A percentile compares a stretch with the other conserved stretches of the same genome.
These are phyloP conservation scores for Ambastaia sidthimunki DNA, from an alignment of 2,797 vertebrate genomes.

Conservation along the genomic window DNA sequence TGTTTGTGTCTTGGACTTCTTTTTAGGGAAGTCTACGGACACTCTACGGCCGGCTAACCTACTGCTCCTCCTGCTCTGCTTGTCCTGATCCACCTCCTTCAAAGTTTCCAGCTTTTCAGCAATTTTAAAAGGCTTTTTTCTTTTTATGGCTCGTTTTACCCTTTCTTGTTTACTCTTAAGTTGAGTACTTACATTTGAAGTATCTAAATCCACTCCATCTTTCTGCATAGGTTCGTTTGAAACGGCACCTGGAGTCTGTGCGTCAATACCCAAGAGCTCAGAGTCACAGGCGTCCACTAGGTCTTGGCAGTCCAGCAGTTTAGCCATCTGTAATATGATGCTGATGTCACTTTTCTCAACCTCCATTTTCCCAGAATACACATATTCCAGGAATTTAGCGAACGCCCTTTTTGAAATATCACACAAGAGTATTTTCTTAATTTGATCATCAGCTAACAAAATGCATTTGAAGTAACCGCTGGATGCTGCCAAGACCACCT, in stretches of 20 bases:
- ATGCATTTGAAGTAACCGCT: conserved; percentile 92
- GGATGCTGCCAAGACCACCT: conserved; percentile 90
- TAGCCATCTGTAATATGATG: conserved; percentile 82
- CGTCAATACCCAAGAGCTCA: conserved; percentile 54
- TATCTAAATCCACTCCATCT: conserved; percentile 12
- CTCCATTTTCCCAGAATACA: conserved; percentile 88
- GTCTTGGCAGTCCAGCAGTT: conserved; percentile 86
- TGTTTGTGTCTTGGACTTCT: conserved; percentile 78
- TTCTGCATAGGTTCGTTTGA: neutral
- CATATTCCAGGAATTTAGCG: conserved; percentile 90
- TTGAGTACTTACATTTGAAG: neutral
- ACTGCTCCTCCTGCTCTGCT: conserved; percentile 73
- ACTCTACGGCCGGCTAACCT: conserved; percentile 80
- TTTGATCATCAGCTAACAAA: conserved; percentile 80
- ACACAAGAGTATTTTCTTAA: conserved; percentile 78
- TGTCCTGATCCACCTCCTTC: conserved; percentile 70
- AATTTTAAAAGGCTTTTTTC: conserved; percentile 56
- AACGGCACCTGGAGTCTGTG: neutral
- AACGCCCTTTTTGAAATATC: conserved; percentile 83
- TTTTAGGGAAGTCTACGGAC: conserved; percentile 81
- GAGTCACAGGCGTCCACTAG: conserved; percentile 83
- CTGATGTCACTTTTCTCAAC: conserved; percentile 82
- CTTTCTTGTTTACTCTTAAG: conserved; percentile 47
- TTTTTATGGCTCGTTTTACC: conserved; percentile 48
- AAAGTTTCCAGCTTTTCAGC: conserved; percentile 55